These are phyloP conservation scores for Drosophila demipolita DNA, from an alignment of 2,888 invertebrate genomes.

Conservation along the genomic window DNA sequence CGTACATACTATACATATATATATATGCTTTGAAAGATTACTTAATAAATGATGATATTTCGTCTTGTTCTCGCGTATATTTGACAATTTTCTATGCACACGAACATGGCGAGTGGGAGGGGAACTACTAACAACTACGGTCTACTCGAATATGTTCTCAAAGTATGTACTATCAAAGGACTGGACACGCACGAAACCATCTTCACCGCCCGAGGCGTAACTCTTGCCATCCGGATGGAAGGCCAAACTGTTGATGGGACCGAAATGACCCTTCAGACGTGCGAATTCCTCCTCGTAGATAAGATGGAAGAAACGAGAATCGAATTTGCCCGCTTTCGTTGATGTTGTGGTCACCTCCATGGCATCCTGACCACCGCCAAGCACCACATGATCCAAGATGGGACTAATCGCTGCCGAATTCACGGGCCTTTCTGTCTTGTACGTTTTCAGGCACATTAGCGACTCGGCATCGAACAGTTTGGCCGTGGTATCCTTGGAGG, in stretches of 20 bases:
- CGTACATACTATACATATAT: slow-evolving; percentile 5
- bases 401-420: slow-evolving; percentile 99
- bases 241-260: slow-evolving; percentile 98
- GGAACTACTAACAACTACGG: slow-evolving; percentile 52
- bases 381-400: slow-evolving; percentile 96
- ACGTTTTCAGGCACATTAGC: slow-evolving; percentile 95
- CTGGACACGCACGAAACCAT: slow-evolving; percentile 98
- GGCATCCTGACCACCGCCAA: slow-evolving; percentile 99
- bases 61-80: slow-evolving; percentile 81
- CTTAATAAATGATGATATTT: slow-evolving; percentile 65
- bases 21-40: slow-evolving; percentile 43
- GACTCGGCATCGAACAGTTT: slow-evolving; percentile 96
- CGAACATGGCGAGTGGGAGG: slow-evolving; percentile 59
- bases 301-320: slow-evolving; percentile 96
- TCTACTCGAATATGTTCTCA: slow-evolving; percentile 86
- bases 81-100: slow-evolving; percentile 72
- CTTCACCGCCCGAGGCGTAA: slow-evolving; percentile 99
- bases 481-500: slow-evolving; percentile 98
- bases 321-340: slow-evolving; percentile 97
- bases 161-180: slow-evolving; percentile 98
- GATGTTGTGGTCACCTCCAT: slow-evolving; percentile 99
- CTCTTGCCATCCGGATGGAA: slow-evolving; percentile 99
- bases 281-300: slow-evolving; percentile 99
- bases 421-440: slow-evolving; percentile 98
- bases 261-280: slow-evolving; percentile 99